Percentiles rank a stretch among this genome's conserved stretches.
These are phyloP conservation scores for Coptotermes formosanus DNA, from an alignment of 1,140 invertebrate species.

Conservation along the genomic window DNA sequence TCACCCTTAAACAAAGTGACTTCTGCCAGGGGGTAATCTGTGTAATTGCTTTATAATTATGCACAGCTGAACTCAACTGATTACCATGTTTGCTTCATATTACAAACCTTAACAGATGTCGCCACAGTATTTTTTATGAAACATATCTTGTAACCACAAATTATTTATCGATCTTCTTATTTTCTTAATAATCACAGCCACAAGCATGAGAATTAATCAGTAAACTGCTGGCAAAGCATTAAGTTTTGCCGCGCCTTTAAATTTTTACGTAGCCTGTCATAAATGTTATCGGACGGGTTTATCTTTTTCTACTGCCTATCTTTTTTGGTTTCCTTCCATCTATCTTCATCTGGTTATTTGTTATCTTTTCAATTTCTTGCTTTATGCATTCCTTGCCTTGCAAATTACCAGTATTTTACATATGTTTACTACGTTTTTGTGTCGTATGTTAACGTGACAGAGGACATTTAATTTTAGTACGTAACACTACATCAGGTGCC, in stretches of 20 bases:
- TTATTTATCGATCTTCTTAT: not conserved
- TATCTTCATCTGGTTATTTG: too few relatives aligned
- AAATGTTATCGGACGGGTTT: too few relatives aligned
- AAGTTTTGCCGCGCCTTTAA: not conserved
- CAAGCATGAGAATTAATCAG: not conserved
- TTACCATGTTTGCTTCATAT: not conserved
- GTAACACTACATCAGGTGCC: too few relatives aligned
- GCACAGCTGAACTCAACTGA: not conserved
- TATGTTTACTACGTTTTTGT: too few relatives aligned
- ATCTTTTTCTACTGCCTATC: too few relatives aligned
- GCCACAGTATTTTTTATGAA: not conserved
- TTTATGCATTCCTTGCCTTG: too few relatives aligned
- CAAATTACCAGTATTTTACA: too few relatives aligned
- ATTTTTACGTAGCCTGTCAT: too few relatives aligned
- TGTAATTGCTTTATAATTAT: not conserved
- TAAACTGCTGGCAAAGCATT: not conserved
- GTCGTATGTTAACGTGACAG: too few relatives aligned
- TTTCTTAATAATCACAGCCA: not conserved
- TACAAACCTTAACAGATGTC: not conserved
- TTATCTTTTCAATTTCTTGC: too few relatives aligned
- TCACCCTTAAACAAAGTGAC: not conserved
- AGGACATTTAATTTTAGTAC: too few relatives aligned
- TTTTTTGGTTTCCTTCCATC: too few relatives aligned
- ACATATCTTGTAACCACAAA: not conserved
- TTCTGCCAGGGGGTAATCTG: slow-evolving; percentile 1